Conservation (phyloP, 2,888 invertebrate species). For the Celastrina argiolus region DNA sequence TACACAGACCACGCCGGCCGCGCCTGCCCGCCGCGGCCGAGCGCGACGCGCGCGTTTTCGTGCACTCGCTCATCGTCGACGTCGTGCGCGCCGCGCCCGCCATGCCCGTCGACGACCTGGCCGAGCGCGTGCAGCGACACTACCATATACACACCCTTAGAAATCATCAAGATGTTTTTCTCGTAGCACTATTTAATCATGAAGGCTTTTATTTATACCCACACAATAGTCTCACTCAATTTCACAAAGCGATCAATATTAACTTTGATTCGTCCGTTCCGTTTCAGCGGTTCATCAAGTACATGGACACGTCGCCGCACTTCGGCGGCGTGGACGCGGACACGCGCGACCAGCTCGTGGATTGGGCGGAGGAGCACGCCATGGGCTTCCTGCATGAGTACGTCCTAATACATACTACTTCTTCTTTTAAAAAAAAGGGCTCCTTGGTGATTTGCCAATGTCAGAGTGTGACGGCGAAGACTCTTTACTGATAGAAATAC, state of each 20-base stretch:
- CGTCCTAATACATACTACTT: conserved; percentile 42
- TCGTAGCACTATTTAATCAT: no score
- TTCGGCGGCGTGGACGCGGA: conserved; percentile 83
- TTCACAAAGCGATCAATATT: no score
- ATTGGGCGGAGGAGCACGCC: conserved; percentile 95
- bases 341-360: conserved; percentile 88
- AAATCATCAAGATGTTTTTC: no score
- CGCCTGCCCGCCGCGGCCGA: conserved; percentile 58
- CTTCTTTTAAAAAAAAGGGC: no score
- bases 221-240: no score
- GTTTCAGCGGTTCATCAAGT: conserved; percentile 80
- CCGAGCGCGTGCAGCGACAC: conserved; percentile 93
- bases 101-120: conserved; percentile 88
- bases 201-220: no score
- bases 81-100: conserved; percentile 78
- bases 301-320: conserved; percentile 81
- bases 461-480: no score
- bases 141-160: no score
- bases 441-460: no score
- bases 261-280: neutral
- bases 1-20: conserved; percentile 66
- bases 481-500: no score
- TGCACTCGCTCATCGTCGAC: conserved; percentile 81
- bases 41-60: conserved; percentile 82
- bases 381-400: conserved; percentile 93